Conservation (phyloP, 2,113 vertebrate genomes). For the Mus musculus region GRCm39 chr15:84505001-84505500, state of each 20-base stretch:
- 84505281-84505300: not conserved
- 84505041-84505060: rapidly evolving
- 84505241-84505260: not conserved
- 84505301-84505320: not conserved
- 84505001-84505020: rapidly evolving
- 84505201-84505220: not conserved
- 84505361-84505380: not conserved
- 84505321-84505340: not conserved
- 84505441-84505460: not conserved
- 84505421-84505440: not conserved
- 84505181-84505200: not conserved
- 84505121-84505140: rapidly evolving
- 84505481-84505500: too few relatives aligned
- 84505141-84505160: not conserved
- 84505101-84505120: not conserved
- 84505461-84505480: not conserved
- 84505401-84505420: not conserved
- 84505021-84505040: not conserved
- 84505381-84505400: rapidly evolving
- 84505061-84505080: not conserved
- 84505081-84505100: too few relatives aligned
- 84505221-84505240: not conserved
- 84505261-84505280: too few relatives aligned
- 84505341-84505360: not conserved
- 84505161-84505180: rapidly evolving